A percentile compares a stretch with the other conserved stretches of the same genome.
These are phyloP conservation scores for Calliopum simillimum DNA, from an alignment of 2,888 invertebrate species.

Conservation along the genomic window DNA sequence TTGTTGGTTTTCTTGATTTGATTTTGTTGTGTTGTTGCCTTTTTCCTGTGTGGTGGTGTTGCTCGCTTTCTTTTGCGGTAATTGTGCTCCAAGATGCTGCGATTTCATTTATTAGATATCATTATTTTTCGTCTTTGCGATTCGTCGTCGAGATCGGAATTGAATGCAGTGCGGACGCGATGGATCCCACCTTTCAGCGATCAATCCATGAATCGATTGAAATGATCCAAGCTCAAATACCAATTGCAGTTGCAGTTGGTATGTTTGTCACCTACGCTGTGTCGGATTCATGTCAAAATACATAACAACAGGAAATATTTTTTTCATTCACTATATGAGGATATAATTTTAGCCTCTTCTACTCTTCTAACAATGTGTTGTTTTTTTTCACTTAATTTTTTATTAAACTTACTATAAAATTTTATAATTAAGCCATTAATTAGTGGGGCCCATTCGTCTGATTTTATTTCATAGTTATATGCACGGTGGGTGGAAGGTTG, in stretches of 20 bases:
- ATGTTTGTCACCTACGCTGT: conserved; percentile 2
- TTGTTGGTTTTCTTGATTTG: conserved; percentile 12
- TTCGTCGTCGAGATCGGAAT: conserved; percentile 19
- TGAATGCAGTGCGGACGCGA: conserved; percentile 2
- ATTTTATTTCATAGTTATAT: too few relatives aligned
- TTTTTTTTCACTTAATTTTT: too few relatives aligned
- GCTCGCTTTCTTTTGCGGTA: conserved; percentile 13
- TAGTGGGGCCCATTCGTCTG: too few relatives aligned
- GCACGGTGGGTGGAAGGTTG: too few relatives aligned
- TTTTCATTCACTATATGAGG: too few relatives aligned
- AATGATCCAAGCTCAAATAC: not conserved
- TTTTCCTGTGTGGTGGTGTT: conserved; percentile 2
- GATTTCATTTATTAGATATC: conserved; percentile 31
- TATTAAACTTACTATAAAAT: too few relatives aligned
- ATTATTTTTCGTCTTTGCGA: conserved; percentile 27
- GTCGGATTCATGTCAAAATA: not conserved
- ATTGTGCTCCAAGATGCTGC: conserved; percentile 20
- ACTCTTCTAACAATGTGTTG: too few relatives aligned
- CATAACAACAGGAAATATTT: too few relatives aligned
- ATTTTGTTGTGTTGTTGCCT: not conserved
- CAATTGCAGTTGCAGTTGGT: conserved; percentile 1
- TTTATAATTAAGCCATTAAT: too few relatives aligned
- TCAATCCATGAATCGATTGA: conserved; percentile 12
- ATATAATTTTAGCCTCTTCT: too few relatives aligned
- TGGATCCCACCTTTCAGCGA: conserved; percentile 16